These are phyloP conservation scores for Bovichtus variegatus DNA, from an alignment of 2,797 vertebrate genomes.

Conservation along the genomic window DNA sequence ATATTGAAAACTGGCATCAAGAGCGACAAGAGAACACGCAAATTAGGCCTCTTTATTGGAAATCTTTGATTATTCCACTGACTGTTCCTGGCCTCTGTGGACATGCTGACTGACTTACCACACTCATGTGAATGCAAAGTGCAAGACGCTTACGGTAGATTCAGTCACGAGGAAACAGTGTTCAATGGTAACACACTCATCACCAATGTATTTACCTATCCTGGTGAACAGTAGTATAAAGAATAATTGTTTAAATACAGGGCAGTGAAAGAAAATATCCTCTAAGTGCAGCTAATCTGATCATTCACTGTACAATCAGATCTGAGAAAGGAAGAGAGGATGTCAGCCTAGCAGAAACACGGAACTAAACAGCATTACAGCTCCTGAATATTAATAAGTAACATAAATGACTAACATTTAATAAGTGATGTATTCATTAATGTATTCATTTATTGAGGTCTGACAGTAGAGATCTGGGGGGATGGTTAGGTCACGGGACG, in stretches of 20 bases:
- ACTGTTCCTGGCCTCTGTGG: not conserved
- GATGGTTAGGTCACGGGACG: not conserved
- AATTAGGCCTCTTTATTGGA: conserved; percentile 4
- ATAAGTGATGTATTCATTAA: conserved; percentile 10
- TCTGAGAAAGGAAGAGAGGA: not conserved
- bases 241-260: not conserved
- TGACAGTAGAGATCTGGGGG: not conserved
- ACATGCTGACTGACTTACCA: not conserved
- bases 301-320: not conserved
- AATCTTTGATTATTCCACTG: not conserved
- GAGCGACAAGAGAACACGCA: not conserved
- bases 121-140: conserved; percentile 29
- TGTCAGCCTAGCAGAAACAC: not conserved
- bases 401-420: conserved; percentile 5
- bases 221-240: not conserved
- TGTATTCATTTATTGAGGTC: not conserved
- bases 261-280: not conserved
- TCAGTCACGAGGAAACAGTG: conserved; percentile 49
- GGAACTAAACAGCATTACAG: not conserved
- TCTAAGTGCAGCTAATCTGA: not conserved
- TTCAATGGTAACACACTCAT: not conserved
- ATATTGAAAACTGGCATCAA: not conserved
- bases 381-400: not conserved
- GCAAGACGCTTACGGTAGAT: conserved; percentile 56
- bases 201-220: not conserved